These are phyloP conservation scores for Anagyrus pseudococci DNA, from an alignment of 2,888 invertebrate genomes.

Conservation along the genomic window DNA sequence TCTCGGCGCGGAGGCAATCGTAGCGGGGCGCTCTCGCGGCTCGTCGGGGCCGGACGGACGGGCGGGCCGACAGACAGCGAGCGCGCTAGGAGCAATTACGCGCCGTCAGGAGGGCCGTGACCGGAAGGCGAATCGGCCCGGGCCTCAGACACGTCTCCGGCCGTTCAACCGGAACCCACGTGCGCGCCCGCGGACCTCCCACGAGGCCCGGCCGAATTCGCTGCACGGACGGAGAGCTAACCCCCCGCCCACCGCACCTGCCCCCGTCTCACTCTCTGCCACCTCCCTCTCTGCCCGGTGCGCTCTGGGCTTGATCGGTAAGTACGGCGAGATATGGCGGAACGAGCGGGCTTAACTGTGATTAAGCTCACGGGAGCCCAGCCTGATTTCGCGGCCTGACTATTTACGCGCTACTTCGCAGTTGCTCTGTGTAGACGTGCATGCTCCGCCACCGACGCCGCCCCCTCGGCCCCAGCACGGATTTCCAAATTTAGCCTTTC, in stretches of 20 bases:
- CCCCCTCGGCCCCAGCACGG: too few relatives aligned
- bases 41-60: conserved; percentile 41
- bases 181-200: conserved; percentile 25
- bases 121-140: conserved; percentile 56
- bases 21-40: conserved; percentile 45
- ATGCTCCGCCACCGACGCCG: too few relatives aligned
- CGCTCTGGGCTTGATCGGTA: too few relatives aligned
- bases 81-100: conserved; percentile 58
- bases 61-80: conserved; percentile 44
- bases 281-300: too few relatives aligned
- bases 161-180: conserved; percentile 42
- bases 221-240: too few relatives aligned
- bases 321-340: not conserved
- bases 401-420: too few relatives aligned
- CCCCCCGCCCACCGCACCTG: too few relatives aligned
- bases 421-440: too few relatives aligned
- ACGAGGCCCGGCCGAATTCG: conserved; percentile 23
- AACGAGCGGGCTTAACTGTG: conserved; percentile 4
- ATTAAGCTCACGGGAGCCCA: conserved; percentile 25
- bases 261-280: too few relatives aligned
- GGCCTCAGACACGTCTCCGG: conserved; percentile 44
- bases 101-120: conserved; percentile 56
- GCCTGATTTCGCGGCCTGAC: too few relatives aligned
- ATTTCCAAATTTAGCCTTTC: too few relatives aligned
- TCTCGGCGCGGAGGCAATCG: conserved; percentile 59